Conservation (phyloP, 1,140 invertebrate species). For the Physella acuta region DNA sequence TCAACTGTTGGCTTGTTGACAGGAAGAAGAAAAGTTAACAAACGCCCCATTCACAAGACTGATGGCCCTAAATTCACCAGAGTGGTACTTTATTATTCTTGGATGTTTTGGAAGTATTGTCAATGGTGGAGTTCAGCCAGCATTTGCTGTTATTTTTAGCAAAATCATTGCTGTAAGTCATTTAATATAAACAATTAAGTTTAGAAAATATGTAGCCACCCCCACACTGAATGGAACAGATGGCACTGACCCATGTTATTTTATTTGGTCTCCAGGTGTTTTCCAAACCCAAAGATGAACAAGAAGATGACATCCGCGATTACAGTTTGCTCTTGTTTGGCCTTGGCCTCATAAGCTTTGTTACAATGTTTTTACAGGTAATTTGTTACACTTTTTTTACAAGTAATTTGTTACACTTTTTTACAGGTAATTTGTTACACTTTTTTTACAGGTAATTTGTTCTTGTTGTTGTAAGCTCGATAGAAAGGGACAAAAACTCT, state of each 20-base stretch:
- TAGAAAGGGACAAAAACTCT: too few species aligned
- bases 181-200: background rate
- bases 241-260: too few species aligned
- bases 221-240: too few species aligned
- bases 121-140: conserved; percentile 78
- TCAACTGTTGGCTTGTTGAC: too few species aligned
- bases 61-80: conserved; percentile 74
- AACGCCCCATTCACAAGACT: conserved; percentile 62
- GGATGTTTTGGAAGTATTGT: conserved; percentile 74
- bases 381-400: too few species aligned
- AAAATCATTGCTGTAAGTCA: conserved; percentile 77
- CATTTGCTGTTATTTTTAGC: conserved; percentile 84
- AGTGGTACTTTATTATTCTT: conserved; percentile 75
- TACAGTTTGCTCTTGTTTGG: conserved; percentile 73
- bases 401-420: too few species aligned
- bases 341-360: conserved; percentile 69
- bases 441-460: too few species aligned
- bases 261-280: conserved; percentile 63
- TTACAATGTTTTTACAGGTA: conserved; percentile 71
- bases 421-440: too few species aligned
- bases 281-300: conserved; percentile 41
- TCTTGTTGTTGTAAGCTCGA: too few species aligned
- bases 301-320: conserved; percentile 33
- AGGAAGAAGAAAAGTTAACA: conserved; percentile 35
- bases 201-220: too few species aligned